Evolutionary conservation across 2,797 vertebrate genomes (phyloP), one percentile per base, ranked within the genome.

Genomic region (Muscicapa striata): DNA sequence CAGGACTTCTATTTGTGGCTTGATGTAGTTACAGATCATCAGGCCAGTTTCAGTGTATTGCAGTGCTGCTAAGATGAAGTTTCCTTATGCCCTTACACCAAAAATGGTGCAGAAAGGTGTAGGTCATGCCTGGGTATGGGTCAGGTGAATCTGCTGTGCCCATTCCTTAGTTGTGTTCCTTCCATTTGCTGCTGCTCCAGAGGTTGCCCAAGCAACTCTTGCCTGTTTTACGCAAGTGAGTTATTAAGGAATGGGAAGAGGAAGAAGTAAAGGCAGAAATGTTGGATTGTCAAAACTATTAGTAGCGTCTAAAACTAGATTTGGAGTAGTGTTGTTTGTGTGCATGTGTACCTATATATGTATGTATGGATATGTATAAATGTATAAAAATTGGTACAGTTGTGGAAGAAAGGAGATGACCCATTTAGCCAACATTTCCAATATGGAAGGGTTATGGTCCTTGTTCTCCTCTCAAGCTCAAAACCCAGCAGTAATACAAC

Each of bases 81-180:
- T 85, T 77, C 49, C 52, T 84, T 2, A 4, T 13, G 6, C 30
- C 4, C 36, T 72, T 67, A 36, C 36, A 57, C 38, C 43, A 55
- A 15, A 84, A 63, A 46, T 34, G 15, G 10, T 74, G 27, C 29
- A 75, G 66, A 49, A 34, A 27, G 45, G 21, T 54, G 23, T 11
- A 34, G 61, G n/a, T 55, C 10, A 2, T 32, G 18, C 36, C 51
- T 69, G 88, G 24, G 24, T 0, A 1, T 16, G 12, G 40, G 36
- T 74, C 45, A 26, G 3, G 4, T 79, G 45, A 67, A 43, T 16
- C 24, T 79, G n/a, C 41, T 69, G 14, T 43, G 41, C 48, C 59
- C 48, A n/a, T 84, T 46, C 63, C 55, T 69, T 55, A 29, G 22
- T 0, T 63, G 30, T 43, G 38, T 85, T 70, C 36, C 36, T 90